phyloP scores from a whole-genome alignment of 2,797 vertebrate species.

The Clarias laeviceps region DNA sequence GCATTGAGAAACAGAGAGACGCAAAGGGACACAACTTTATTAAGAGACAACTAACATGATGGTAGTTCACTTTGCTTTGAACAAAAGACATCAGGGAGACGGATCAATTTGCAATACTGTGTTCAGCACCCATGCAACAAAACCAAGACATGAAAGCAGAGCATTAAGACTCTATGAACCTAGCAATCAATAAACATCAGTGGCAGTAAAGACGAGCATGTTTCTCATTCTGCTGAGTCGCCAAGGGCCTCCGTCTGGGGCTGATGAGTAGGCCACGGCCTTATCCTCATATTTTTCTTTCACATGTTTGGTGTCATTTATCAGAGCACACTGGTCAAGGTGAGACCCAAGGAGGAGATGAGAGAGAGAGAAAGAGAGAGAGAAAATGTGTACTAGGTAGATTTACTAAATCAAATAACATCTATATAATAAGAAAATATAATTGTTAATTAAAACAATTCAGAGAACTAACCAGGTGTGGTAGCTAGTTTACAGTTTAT shows the following conservation, averaged over 20 bases:
- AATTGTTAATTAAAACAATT: neutral
- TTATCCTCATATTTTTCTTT: slow-evolving; percentile 69
- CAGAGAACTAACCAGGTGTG: neutral
- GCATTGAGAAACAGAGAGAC: slow-evolving; percentile 62
- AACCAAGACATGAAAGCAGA: slow-evolving; percentile 92
- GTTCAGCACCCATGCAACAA: slow-evolving; percentile 84
- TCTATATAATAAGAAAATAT: neutral
- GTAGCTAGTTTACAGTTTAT: neutral
- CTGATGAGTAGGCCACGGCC: slow-evolving; percentile 52
- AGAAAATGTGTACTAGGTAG: neutral
- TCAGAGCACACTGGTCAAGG: slow-evolving; percentile 69
- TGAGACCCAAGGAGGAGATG: slow-evolving; percentile 49
- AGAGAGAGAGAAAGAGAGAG: slow-evolving; percentile 15
- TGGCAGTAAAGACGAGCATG: slow-evolving; percentile 66
- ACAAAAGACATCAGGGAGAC: slow-evolving; percentile 81
- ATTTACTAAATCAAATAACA: neutral
- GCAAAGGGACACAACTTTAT: slow-evolving; percentile 54
- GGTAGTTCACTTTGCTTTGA: slow-evolving; percentile 75
- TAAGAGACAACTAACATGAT: slow-evolving; percentile 78
- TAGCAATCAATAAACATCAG: slow-evolving; percentile 96
- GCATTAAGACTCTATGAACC: slow-evolving; percentile 91
- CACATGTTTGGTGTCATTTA: slow-evolving; percentile 73
- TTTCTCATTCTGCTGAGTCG: slow-evolving; percentile 72
- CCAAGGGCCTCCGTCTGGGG: slow-evolving; percentile 64
- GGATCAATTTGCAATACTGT: slow-evolving; percentile 98